Percentiles rank a stretch among this genome's conserved stretches.
Evolutionary conservation across 2,113 vertebrate species (phyloP).

Genomic region (Silurus glanis): DNA sequence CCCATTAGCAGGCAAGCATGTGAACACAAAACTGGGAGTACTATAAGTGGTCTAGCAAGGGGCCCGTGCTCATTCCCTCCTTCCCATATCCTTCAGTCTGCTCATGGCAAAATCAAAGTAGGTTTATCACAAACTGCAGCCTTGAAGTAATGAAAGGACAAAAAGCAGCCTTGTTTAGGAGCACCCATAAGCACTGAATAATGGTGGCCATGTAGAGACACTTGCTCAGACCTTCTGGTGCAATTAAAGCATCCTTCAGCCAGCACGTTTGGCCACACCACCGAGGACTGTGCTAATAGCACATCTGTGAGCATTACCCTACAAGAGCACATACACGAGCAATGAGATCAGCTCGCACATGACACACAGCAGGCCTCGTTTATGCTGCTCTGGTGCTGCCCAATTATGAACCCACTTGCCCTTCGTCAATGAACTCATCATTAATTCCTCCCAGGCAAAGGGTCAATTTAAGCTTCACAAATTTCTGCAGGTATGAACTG

Average conservation of each 20-base stretch:
- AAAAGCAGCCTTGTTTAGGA: slow-evolving; percentile 31
- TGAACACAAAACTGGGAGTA: background rate
- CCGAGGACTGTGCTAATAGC: slow-evolving; percentile 56
- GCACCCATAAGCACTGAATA: slow-evolving; percentile 38
- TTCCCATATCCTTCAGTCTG: slow-evolving; percentile 45
- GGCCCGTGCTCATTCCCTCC: background rate
- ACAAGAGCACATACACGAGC: slow-evolving; percentile 49
- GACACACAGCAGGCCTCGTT: slow-evolving; percentile 69
- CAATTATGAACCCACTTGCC: slow-evolving; percentile 75
- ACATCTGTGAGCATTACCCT: slow-evolving; percentile 66
- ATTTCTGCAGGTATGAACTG: slow-evolving; percentile 13
- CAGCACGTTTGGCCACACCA: slow-evolving; percentile 62
- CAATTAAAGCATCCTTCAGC: slow-evolving; percentile 69
- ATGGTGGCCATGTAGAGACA: slow-evolving; percentile 64
- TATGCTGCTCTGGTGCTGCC: slow-evolving; percentile 62
- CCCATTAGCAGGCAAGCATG: background rate
- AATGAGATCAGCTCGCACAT: slow-evolving; percentile 66
- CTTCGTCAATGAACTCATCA: slow-evolving; percentile 57
- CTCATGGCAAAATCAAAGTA: slow-evolving; percentile 30
- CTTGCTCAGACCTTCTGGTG: slow-evolving; percentile 66
- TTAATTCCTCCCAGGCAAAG: slow-evolving; percentile 49
- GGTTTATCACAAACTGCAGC: slow-evolving; percentile 47
- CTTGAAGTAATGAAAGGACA: slow-evolving; percentile 44
- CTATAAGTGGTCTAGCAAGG: slow-evolving; percentile 5
- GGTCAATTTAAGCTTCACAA: slow-evolving; percentile 10